Base-by-base conservation (phyloP, 1,140 invertebrate genomes). In the Halictus rubicundus region DNA sequence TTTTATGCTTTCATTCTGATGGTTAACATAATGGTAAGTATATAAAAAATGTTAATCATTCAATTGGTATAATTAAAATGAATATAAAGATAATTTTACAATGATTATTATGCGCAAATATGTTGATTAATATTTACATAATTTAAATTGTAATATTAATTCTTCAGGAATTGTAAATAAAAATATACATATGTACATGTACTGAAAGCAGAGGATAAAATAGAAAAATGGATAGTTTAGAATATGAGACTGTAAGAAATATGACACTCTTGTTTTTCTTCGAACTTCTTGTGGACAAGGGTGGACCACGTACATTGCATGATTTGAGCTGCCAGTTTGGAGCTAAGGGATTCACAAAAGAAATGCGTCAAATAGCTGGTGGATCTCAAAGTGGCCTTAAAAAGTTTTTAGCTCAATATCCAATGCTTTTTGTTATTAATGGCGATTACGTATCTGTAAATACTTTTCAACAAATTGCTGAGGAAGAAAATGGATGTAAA, bases 311-410 rank as follows among this genome's bases (percentile, higher is more conserved):
- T 90, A 98, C 98, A 63, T 94, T 99, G 82, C 98, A 99, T 92
- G 98, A 99, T 94, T 94, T 99, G 76, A 98, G 97, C 89, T 99
- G 98, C 93, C 98, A 99, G 93, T 99, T 99, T 93, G 98, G 98
- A 88, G 97, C 97, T 78, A 98, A 98, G 93, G 97, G 97, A 69
- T 99, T 99, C 90, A 98, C 97, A 5, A 98, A 98, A 94, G 97
- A 99, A 94, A 98, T 98, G 97, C 94, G 97, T 83, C 97, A 98
- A 93, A 98, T 99, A 86, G 98, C 97, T 88, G 98, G 98, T 66
- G 97, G 97, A 80, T 98, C 97, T 78, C 98, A 98, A 91, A 97
- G 97, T 88, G 98, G 97, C 63, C 94, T 99, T 32, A 98, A 98
- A 90, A 99, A 99, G 92, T 97, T 97, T 91, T 94, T 98, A 83